Percentiles rank a stretch among this genome's conserved stretches.
Evolutionary conservation across 2,113 vertebrate genomes (phyloP).

Genomic region (Rhinoderma darwinii): DNA sequence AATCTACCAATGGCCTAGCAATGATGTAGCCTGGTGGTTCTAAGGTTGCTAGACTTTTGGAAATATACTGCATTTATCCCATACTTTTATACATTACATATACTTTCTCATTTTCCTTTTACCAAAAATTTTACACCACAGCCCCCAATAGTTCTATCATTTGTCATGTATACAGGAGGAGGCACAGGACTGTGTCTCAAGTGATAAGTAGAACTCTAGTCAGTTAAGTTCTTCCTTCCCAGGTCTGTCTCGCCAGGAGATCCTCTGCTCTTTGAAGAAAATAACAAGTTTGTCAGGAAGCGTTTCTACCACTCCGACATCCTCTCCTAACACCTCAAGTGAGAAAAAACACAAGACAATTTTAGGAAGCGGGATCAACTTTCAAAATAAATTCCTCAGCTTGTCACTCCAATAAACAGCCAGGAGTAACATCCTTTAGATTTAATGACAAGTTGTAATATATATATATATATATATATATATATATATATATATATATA

Average conservation of each 20-base stretch:
- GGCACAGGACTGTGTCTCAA: no score
- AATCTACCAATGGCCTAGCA: no score
- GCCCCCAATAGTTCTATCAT: no score
- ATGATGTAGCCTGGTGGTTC: no score
- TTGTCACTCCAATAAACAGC: slow-evolving; percentile 8
- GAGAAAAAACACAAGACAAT: slow-evolving; percentile 29
- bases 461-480: neutral
- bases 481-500: no score
- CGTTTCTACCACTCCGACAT: slow-evolving; percentile 30
- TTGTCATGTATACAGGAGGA: no score
- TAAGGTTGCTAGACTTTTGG: no score
- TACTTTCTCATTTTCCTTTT: no score
- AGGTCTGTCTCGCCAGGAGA: neutral
- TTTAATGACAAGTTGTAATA: neutral
- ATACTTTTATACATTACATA: no score
- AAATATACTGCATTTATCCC: no score
- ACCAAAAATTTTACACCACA: no score
- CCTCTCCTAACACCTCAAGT: slow-evolving; percentile 47
- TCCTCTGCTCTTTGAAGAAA: slow-evolving; percentile 45
- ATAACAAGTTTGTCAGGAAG: slow-evolving; percentile 42
- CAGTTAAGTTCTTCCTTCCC: neutral
- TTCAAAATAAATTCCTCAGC: slow-evolving; percentile 13
- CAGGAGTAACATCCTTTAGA: neutral
- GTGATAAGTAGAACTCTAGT: neutral
- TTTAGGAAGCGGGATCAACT: neutral